phyloP scores from a whole-genome alignment of 2,888 invertebrate genomes.

The Agrenia bidenticulata region DNA sequence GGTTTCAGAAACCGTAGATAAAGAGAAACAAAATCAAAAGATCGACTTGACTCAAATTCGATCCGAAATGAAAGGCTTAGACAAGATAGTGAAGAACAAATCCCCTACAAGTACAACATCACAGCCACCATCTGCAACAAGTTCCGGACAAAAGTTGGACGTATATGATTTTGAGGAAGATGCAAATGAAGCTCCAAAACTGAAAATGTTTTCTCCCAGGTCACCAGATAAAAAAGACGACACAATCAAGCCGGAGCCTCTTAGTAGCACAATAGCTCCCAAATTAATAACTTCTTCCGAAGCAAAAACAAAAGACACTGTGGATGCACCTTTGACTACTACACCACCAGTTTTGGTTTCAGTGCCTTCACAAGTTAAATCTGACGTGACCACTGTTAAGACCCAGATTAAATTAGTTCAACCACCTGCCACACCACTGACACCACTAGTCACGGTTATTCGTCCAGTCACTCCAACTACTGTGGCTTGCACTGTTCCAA shows the following conservation, averaged over 20 bases:
- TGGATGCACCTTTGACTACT: not conserved
- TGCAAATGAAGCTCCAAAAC: conserved; percentile 42
- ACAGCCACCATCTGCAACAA: conserved; percentile 32
- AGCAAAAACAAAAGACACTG: conserved; percentile 2
- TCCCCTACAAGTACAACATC: conserved; percentile 52
- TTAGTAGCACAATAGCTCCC: not conserved
- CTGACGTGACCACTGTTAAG: not conserved
- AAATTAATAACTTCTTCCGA: not conserved
- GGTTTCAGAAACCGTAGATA: not conserved
- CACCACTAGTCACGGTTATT: conserved; percentile 3
- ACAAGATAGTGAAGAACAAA: conserved; percentile 62
- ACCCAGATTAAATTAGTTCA: too few species aligned
- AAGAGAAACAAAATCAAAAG: conserved; percentile 25
- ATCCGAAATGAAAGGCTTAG: conserved; percentile 78
- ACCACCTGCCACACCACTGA: conserved; percentile 1
- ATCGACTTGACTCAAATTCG: conserved; percentile 74
- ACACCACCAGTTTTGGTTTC: not conserved
- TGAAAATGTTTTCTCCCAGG: conserved; percentile 50
- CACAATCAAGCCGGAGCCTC: not conserved
- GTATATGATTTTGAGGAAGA: conserved; percentile 51
- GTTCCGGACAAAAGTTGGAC: conserved; percentile 39
- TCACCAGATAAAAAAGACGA: conserved; percentile 49
- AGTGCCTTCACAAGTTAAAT: not conserved
- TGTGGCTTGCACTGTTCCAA: too few species aligned
- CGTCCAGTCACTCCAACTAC: too few species aligned